Base-by-base conservation (phyloP, 2,113 vertebrate species). In the Tauraco erythrolophus region DNA sequence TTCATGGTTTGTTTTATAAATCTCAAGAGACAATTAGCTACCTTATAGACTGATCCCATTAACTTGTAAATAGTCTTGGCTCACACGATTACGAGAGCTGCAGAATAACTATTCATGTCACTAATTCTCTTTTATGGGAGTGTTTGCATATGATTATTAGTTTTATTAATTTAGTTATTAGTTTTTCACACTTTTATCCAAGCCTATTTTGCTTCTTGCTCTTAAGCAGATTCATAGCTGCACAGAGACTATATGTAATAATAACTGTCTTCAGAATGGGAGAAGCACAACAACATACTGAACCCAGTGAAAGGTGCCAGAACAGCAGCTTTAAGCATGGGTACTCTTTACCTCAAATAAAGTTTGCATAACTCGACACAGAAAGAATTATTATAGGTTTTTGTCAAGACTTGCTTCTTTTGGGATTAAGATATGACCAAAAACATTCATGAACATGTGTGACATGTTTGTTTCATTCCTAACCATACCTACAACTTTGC, bases 111-210 rank as follows among this genome's bases (percentile, higher is more conserved):
- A 35, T 30, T 83, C 64, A 7, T n/a, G 66, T 82, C 46, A 86
- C 76, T 86, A 92, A 75, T 41, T 41, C 24, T 70, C 62, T 85
- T 79, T 64, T 70, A 90, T 0, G 0, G 50, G 19, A 88, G 27
- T 62, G 50, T 74, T 58, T 92, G 86, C 60, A 84, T 50, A 37
- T 69, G 19, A 77, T 70, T 77, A 43, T 89, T 92, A 71, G 33
- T 75, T 96, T 84, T 89, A 88, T 92, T 91, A 79, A 46, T 75
- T 92, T 83, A 76, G 28, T 72, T 95, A 86, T 69, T 96, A 90
- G 68, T 86, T 91, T 83, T 74, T 85, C 41, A 48, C 46, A 77
- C 58, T 75, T 75, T 90, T 69, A 83, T 74, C 62, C 45, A 77
- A 94, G 69, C 56, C 72, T 89, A 51, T 72, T 91, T 91, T 88